These are phyloP conservation scores for Polydrusus tereticollis DNA, from an alignment of 2,888 invertebrate species.

Conservation along the genomic window DNA sequence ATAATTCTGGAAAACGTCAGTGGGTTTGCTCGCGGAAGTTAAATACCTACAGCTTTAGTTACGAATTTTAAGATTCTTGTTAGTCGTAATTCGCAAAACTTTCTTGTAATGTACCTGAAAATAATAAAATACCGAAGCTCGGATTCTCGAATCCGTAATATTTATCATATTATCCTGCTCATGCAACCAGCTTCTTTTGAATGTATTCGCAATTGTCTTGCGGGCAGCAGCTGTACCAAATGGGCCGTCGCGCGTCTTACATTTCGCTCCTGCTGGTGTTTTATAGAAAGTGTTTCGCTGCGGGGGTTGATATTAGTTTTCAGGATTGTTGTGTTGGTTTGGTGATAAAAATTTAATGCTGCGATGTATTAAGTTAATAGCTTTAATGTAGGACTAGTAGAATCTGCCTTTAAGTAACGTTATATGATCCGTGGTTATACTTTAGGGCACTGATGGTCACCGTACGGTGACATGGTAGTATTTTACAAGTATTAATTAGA, in stretches of 20 bases:
- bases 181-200: constrained; percentile 39
- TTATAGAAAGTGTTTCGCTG: constrained; percentile 15
- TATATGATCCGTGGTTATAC: too few relatives aligned
- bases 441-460: too few relatives aligned
- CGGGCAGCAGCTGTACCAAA: constrained; percentile 45
- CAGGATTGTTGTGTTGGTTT: not conserved
- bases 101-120: constrained; percentile 19
- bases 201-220: constrained; percentile 49
- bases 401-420: too few relatives aligned
- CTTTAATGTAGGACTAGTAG: not conserved
- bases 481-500: too few relatives aligned
- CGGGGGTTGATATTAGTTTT: constrained; percentile 8
- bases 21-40: too few relatives aligned
- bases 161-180: constrained; percentile 34
- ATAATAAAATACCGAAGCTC: constrained; percentile 18
- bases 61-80: constrained; percentile 16
- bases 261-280: constrained; percentile 7
- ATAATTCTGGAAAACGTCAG: too few relatives aligned
- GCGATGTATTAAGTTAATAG: not conserved
- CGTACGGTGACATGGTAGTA: too few relatives aligned
- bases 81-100: constrained; percentile 17
- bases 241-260: constrained; percentile 27
- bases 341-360: not conserved
- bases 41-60: not conserved
- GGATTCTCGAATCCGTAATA: constrained; percentile 22